Conservation (phyloP, 2,888 invertebrate species). For the Corythucha ciliata region DNA sequence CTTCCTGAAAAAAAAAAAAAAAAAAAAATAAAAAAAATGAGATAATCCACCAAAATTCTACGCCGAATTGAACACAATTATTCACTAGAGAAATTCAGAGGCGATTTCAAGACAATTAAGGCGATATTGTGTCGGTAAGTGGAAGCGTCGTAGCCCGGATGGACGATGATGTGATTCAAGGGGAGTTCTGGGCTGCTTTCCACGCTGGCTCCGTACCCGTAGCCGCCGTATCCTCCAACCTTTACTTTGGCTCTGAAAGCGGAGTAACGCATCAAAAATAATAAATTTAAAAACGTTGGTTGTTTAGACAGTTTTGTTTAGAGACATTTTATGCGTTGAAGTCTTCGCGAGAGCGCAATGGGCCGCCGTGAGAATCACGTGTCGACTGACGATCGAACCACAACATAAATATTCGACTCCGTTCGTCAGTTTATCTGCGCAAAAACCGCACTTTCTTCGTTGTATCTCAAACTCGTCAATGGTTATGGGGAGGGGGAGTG, state of each 20-base stretch:
- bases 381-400: conserved; percentile 58
- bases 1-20: conserved; percentile 49
- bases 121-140: conserved; percentile 59
- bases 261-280: background rate
- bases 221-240: conserved; percentile 63
- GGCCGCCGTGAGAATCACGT: conserved; percentile 61
- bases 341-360: conserved; percentile 71
- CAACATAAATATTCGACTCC: conserved; percentile 65
- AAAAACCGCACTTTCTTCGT: background rate
- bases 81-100: conserved; percentile 51
- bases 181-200: conserved; percentile 59
- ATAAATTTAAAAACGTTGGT: background rate
- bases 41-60: background rate
- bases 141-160: conserved; percentile 57
- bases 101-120: conserved; percentile 57
- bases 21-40: background rate
- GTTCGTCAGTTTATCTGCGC: conserved; percentile 55
- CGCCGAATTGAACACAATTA: background rate
- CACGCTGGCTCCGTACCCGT: conserved; percentile 65
- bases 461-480: background rate
- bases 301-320: conserved; percentile 31
- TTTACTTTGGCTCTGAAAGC: conserved; percentile 57
- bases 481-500: background rate
- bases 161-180: conserved; percentile 65
- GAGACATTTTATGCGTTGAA: conserved; percentile 65